Conservation (phyloP, 1,140 invertebrate genomes). For the Drosophila varians region DNA sequence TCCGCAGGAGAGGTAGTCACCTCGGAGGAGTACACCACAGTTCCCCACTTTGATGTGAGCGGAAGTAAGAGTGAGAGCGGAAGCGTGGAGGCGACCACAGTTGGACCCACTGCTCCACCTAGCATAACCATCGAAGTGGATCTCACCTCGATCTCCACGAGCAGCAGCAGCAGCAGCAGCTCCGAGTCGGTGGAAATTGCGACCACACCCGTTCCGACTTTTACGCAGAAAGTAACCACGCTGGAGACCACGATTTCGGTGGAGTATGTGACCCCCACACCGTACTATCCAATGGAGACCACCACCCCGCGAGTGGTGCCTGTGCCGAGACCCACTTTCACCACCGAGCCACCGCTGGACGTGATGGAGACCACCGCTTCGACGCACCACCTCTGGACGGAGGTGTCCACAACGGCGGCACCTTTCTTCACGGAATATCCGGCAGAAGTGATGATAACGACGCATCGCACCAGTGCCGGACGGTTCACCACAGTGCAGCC, state of each 20-base stretch:
- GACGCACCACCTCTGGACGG: constrained; percentile 60
- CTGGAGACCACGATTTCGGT: constrained; percentile 69
- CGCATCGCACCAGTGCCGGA: constrained; percentile 64
- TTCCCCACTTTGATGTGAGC: constrained; percentile 52
- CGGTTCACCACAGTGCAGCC: constrained; percentile 65
- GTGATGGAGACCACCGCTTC: constrained; percentile 56
- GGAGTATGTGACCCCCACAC: constrained; percentile 59
- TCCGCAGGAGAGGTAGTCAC: constrained; percentile 42
- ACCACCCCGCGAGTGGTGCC: constrained; percentile 28
- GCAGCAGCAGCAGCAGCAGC: constrained; percentile 38
- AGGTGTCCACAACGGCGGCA: constrained; percentile 83
- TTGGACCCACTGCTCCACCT: constrained; percentile 38
- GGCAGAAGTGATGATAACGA: constrained; percentile 65
- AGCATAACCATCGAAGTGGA: constrained; percentile 60
- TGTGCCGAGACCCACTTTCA: constrained; percentile 27
- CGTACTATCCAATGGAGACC: constrained; percentile 34
- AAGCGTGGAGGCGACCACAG: constrained; percentile 56
- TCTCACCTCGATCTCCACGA: constrained; percentile 20
- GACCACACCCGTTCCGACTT: constrained; percentile 55
- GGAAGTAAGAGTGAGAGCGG: constrained; percentile 30
- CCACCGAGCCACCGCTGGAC: constrained; percentile 22
- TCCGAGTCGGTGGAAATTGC: constrained; percentile 59
- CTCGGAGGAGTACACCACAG: constrained; percentile 65
- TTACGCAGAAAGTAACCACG: constrained; percentile 66
- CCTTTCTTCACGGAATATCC: constrained; percentile 84